Conservation (phyloP, 2,888 invertebrate genomes). For the Serrognathus titanus region DNA sequence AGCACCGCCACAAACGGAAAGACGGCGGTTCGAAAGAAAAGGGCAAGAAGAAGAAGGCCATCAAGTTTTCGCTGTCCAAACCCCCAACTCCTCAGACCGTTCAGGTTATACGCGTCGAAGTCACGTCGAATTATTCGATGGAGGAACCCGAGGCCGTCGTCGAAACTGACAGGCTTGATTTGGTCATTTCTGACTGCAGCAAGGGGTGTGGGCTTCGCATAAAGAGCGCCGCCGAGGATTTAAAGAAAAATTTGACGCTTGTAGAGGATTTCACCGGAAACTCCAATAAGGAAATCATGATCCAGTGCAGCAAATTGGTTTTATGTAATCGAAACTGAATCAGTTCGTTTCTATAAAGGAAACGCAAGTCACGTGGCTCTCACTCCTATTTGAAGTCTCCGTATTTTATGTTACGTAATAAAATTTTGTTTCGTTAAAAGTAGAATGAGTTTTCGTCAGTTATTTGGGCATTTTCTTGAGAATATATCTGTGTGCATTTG, state of each 20-base stretch:
- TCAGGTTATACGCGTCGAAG: conserved; percentile 46
- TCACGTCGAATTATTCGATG: conserved; percentile 41
- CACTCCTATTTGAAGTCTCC: too few species aligned
- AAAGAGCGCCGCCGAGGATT: neutral
- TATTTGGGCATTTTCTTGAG: too few species aligned
- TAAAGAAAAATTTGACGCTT: conserved; percentile 6
- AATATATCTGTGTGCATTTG: too few species aligned
- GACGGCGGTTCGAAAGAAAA: conserved; percentile 10
- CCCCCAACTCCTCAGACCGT: conserved; percentile 45
- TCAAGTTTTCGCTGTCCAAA: conserved; percentile 41
- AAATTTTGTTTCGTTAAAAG: too few species aligned
- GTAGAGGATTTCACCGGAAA: conserved; percentile 7
- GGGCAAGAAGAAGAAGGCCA: conserved; percentile 30
- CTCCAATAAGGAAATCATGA: conserved; percentile 29
- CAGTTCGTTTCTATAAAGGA: neutral
- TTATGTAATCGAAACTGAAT: conserved; percentile 26
- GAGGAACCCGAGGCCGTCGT: conserved; percentile 24
- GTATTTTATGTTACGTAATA: too few species aligned
- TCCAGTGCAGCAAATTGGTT: conserved; percentile 34
- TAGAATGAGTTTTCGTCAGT: too few species aligned
- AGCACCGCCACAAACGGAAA: neutral
- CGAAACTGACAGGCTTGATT: conserved; percentile 8
- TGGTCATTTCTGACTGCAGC: conserved; percentile 9
- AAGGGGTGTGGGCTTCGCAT: conserved; percentile 15
- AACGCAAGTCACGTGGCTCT: too few species aligned